These are phyloP conservation scores for Mercenaria mercenaria DNA, from an alignment of 1,140 invertebrate genomes.

Conservation along the genomic window DNA sequence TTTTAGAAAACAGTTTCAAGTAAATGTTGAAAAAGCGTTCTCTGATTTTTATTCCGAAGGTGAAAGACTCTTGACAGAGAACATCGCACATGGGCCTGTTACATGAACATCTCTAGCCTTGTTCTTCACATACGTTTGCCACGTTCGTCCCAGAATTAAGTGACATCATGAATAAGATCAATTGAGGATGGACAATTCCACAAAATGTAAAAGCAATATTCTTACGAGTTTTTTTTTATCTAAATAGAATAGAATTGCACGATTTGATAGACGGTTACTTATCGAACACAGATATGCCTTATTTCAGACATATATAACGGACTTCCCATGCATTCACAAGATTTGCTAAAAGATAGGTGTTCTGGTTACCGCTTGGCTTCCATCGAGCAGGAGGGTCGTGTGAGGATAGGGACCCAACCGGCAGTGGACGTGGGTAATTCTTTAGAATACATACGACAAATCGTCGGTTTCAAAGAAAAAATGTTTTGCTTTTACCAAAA, in stretches of 20 bases:
- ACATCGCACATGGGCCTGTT: too few species aligned
- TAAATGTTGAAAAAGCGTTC: too few species aligned
- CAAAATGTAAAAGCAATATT: slow-evolving; percentile 25
- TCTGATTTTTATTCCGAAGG: too few species aligned
- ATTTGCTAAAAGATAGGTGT: slow-evolving; percentile 1
- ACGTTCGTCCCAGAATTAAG: slow-evolving; percentile 6
- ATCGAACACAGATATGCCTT: not conserved
- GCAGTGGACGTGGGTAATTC: not conserved
- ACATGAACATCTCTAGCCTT: too few species aligned
- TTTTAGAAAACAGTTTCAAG: too few species aligned
- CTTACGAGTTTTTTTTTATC: slow-evolving; percentile 27
- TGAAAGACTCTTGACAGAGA: too few species aligned
- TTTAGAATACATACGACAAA: too few species aligned
- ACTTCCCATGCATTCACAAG: not conserved
- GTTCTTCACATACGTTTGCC: slow-evolving; percentile 1
- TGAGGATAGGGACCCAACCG: not conserved
- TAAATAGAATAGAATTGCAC: not conserved
- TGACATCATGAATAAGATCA: not conserved
- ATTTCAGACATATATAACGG: not conserved
- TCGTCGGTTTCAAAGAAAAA: too few species aligned
- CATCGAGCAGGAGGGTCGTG: not conserved
- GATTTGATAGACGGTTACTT: not conserved
- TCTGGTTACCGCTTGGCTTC: slow-evolving; percentile 18
- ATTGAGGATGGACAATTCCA: slow-evolving; percentile 14
- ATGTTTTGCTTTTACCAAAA: too few species aligned